Conservation (phyloP, 2,888 invertebrate genomes). For the Electrophaes corylata region DNA sequence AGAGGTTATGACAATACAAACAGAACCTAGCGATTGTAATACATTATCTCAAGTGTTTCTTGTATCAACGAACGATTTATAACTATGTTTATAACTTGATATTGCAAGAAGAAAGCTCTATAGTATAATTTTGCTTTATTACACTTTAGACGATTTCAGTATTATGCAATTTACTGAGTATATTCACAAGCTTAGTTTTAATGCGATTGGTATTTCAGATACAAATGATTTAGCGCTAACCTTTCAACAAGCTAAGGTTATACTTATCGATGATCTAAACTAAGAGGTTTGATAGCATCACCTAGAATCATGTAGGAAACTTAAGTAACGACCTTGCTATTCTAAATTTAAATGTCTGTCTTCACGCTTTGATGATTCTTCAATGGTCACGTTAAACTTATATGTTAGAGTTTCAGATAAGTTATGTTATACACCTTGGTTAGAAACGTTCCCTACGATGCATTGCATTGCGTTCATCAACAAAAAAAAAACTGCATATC, state of each 20-base stretch:
- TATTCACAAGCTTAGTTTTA: not conserved
- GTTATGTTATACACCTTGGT: too few species aligned
- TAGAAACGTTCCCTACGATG: too few species aligned
- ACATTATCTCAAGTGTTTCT: slow-evolving; percentile 25
- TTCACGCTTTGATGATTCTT: slow-evolving; percentile 35
- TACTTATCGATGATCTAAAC: slow-evolving; percentile 24
- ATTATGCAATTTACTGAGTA: not conserved
- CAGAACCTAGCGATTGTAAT: slow-evolving; percentile 14
- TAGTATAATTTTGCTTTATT: not conserved
- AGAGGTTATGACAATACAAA: slow-evolving; percentile 26
- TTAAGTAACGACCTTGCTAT: slow-evolving; percentile 55
- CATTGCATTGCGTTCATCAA: too few species aligned
- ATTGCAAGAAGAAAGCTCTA: slow-evolving; percentile 6
- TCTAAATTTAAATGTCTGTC: slow-evolving; percentile 39
- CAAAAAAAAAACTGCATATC: too few species aligned
- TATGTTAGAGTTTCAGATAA: too few species aligned
- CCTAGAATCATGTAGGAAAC: slow-evolving; percentile 48
- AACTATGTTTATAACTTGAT: slow-evolving; percentile 5
- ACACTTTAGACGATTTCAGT: not conserved
- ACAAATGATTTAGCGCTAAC: slow-evolving; percentile 8
- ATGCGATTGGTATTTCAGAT: slow-evolving; percentile 9
- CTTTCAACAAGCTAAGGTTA: slow-evolving; percentile 10
- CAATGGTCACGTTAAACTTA: slow-evolving; percentile 24
- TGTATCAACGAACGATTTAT: slow-evolving; percentile 16
- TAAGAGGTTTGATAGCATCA: slow-evolving; percentile 28